Conservation (phyloP, 2,888 invertebrate genomes). For the Rhopalosiphum nymphaeae region DNA sequence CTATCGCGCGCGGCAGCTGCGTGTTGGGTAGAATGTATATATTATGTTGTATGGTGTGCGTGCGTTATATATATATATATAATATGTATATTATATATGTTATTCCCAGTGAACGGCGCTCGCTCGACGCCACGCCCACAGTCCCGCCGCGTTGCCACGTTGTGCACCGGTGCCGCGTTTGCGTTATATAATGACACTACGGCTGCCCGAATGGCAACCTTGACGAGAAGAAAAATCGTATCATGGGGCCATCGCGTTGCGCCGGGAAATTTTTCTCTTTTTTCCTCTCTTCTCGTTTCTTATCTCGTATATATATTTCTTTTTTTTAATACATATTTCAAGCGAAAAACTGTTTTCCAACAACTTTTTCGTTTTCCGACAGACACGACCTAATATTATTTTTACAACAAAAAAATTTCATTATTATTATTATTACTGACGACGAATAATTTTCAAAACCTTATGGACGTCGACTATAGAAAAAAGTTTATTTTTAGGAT, state of each 20-base stretch:
- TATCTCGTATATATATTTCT: neutral
- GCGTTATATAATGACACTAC: conserved; percentile 60
- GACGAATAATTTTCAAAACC: conserved; percentile 1
- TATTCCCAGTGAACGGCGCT: conserved; percentile 51
- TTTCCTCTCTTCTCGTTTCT: neutral
- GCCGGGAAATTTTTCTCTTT: conserved; percentile 49
- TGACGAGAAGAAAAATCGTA: conserved; percentile 53
- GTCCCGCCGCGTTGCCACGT: conserved; percentile 54
- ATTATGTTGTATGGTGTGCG: conserved; percentile 32
- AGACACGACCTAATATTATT: neutral
- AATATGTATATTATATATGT: conserved; percentile 23
- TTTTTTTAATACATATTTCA: conserved; percentile 4
- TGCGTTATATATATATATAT: conserved; percentile 35
- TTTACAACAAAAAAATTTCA: neutral
- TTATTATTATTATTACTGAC: neutral
- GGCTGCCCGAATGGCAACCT: conserved; percentile 53
- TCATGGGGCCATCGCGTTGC: conserved; percentile 45
- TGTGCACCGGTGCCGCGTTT: conserved; percentile 46
- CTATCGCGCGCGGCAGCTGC: conserved; percentile 63
- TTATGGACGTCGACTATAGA: neutral
- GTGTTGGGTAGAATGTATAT: conserved; percentile 58
- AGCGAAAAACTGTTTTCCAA: conserved; percentile 8
- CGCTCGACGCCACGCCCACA: conserved; percentile 59
- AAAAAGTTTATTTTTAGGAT: neutral
- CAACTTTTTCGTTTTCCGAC: neutral